These are phyloP conservation scores for Chrysocyon brachyurus DNA, from an alignment of 2,797 vertebrate species.

Conservation along the genomic window DNA sequence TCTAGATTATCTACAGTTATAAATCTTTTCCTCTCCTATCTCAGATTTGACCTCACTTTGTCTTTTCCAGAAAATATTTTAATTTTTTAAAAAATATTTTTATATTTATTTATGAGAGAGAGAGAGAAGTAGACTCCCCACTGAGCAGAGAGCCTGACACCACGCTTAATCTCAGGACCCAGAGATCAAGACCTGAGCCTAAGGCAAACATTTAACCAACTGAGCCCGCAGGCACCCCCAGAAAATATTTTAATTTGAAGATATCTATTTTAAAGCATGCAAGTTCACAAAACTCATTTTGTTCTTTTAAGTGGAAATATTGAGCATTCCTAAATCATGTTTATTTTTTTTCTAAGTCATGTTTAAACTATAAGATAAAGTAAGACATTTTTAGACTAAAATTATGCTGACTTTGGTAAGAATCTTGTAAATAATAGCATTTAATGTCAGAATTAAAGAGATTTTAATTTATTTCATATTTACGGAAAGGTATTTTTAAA, in stretches of 20 bases:
- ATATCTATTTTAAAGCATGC: not conserved
- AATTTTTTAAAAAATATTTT: not conserved
- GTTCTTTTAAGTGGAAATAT: not conserved
- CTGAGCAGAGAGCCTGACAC: no score
- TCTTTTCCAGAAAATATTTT: not conserved
- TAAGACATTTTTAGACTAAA: not conserved
- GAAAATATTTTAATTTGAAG: conserved; percentile 14
- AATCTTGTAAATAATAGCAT: not conserved
- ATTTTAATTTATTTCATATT: conserved; percentile 28
- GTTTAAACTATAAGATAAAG: conserved; percentile 6
- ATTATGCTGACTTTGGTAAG: conserved; percentile 29
- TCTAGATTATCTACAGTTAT: not conserved
- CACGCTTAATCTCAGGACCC: not conserved
- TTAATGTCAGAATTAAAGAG: not conserved
- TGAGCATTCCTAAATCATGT: not conserved
- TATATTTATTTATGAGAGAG: not conserved
- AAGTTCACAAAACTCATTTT: not conserved
- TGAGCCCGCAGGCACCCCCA: not conserved
- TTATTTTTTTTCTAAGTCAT: not conserved
- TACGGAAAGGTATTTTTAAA: not conserved
- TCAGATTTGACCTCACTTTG: conserved; percentile 35
- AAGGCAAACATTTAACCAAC: not conserved
- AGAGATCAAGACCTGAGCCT: not conserved
- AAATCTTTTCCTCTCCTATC: not conserved
- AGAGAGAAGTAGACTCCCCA: not conserved